These are phyloP conservation scores for Coluber constrictor DNA, from an alignment of 2,797 vertebrate species.

Conservation along the genomic window DNA sequence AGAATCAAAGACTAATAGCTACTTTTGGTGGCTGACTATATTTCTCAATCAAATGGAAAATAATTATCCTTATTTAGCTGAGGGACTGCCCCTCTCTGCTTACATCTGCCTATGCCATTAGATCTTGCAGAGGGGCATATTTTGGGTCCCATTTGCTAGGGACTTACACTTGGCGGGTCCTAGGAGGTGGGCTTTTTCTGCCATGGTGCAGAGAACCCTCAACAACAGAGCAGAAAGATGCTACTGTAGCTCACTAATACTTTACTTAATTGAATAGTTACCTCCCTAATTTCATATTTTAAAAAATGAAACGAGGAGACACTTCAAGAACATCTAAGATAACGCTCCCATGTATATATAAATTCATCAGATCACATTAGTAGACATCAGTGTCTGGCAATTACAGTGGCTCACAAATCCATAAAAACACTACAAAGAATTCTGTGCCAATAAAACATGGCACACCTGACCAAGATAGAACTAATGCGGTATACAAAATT, in stretches of 20 bases:
- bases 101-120: background rate
- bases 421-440: too few relatives aligned
- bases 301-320: background rate
- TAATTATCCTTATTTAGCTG: background rate
- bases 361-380: background rate
- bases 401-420: background rate
- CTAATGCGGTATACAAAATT: too few relatives aligned
- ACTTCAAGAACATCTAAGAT: background rate
- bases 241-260: background rate
- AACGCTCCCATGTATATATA: background rate
- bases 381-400: background rate
- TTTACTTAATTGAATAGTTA: background rate
- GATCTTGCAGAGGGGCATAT: background rate
- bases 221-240: too few relatives aligned
- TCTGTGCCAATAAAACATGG: too few relatives aligned
- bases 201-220: background rate
- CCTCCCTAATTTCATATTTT: background rate
- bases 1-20: background rate
- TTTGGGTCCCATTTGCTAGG: too few relatives aligned
- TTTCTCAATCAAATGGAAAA: background rate
- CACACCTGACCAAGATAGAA: too few relatives aligned
- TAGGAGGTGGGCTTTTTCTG: too few relatives aligned
- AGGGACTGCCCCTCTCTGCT: background rate
- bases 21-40: background rate
- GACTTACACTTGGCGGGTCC: too few relatives aligned